Base-by-base conservation (phyloP, 2,797 vertebrate genomes). In the Carduelis carduelis region DNA sequence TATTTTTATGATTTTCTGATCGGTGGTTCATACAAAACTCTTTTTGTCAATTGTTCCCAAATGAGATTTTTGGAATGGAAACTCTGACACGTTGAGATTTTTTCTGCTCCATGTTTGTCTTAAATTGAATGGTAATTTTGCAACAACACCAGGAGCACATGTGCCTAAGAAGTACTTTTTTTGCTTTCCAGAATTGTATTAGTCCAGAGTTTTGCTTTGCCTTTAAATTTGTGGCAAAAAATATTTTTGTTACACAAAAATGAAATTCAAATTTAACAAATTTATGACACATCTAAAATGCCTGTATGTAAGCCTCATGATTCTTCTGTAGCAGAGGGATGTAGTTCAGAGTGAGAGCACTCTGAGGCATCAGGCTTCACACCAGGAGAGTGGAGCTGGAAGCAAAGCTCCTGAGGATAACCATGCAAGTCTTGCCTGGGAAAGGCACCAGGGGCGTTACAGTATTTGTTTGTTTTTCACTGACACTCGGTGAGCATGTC, bases 401-500 rank as follows among this genome's bases (percentile, higher is more conserved):
- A 35, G 32, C 9, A 39, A 77, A 18, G 30, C 35, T 83, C 7
- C 43, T 74, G 46, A 39, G 66, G 19, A 86, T 27, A 78, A n/a
- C 12, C 11, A 7, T 4, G 6, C 56, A 89, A 92, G 17, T 26
- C 57, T 90, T 90, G 21, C 27, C 49, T 66, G n/a, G 55, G 35
- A 83, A 94, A 56, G 6, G 59, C 61, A 69, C 28, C 18, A 53
- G 9, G 7, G 7, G 8, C 56, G 19, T 82, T 80, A 43, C 9
- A 69, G 44, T 71, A 47, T 91, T 83, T 79, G 44, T 64, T 91
- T 91, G 59, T 60, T 92, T 93, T 89, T 86, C 69, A 59, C n/a
- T 91, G 82, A 35, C 63, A 39, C 15, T 53, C 6, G 3, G 16
- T 28, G n/a, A 63, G 53, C 32, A 74, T 41, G 91, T 95, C 87